phyloP scores from a whole-genome alignment of 2,113 vertebrate genomes.

The Triplophysa dalaica region DNA sequence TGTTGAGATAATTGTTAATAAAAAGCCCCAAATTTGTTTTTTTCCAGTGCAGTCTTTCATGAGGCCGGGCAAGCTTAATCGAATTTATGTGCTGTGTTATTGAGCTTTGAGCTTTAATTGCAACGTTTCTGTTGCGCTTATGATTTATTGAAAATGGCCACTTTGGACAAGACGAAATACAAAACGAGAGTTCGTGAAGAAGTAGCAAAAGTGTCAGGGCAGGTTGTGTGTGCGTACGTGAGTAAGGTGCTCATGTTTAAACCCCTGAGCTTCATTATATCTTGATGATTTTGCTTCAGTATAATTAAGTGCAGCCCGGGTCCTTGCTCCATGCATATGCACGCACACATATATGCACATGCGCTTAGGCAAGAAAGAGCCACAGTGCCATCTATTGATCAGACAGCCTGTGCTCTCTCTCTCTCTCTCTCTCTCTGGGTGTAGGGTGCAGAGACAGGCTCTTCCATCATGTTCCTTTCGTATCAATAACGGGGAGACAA shows the following conservation, averaged over 20 bases:
- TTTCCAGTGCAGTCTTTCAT: not conserved
- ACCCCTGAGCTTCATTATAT: conserved; percentile 49
- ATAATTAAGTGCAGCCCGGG: conserved; percentile 48
- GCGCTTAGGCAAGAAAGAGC: conserved; percentile 26
- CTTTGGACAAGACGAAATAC: not conserved
- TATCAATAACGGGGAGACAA: conserved; percentile 33
- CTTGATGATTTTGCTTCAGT: conserved; percentile 51
- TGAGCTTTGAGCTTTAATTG: not conserved
- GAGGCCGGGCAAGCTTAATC: not conserved
- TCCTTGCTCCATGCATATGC: not conserved
- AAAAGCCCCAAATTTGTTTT: too few species aligned
- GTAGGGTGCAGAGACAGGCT: conserved; percentile 12
- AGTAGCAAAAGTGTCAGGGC: conserved; percentile 24
- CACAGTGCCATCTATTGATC: conserved; percentile 51
- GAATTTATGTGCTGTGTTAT: not conserved
- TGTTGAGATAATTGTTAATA: too few species aligned
- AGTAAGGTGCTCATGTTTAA: conserved; percentile 42
- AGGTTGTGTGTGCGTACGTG: conserved; percentile 34
- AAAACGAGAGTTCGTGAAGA: conserved; percentile 17
- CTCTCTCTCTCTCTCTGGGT: not conserved
- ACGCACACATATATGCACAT: conserved; percentile 18
- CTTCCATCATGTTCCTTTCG: conserved; percentile 25
- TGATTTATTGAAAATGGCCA: not conserved
- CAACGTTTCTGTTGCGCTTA: not conserved
- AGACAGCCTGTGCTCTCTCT: not conserved